Evolutionary conservation across 2,888 invertebrate genomes (phyloP), one percentile per base, ranked within the genome.

Genomic region (Leucophenga montana): DNA sequence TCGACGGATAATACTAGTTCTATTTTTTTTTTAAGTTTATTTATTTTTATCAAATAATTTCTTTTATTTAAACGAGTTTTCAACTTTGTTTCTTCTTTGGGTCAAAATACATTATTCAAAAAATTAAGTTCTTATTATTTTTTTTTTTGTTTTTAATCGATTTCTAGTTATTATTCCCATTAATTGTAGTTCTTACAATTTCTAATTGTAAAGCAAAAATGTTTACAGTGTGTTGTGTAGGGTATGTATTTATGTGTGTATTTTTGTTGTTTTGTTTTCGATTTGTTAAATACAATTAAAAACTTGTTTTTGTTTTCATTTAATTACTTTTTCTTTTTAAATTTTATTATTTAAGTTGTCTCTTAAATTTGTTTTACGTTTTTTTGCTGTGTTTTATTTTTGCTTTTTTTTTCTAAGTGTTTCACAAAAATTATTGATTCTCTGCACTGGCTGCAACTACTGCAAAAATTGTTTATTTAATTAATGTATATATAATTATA

Each of bases 61-160:
- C 20, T 46, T 46, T 18, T 22, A 20, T 64, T 59, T 59, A 59
- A 59, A 59, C 59, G 33, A 33, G 59, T 64, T 33, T 27, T 48
- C 46, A 46, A 27, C 46, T 62, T 46, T 68, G 18, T 74, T 71
- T 62, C 46, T 73, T 83, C 80, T 77, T 81, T 81, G 82, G 84
- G 74, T 83, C 84, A 76, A 83, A 83, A 83, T 82, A 82, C 80
- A 80, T 74, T 82, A 75, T 69, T 80, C 78, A 71, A 82, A 80
- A 79, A 75, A 77, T 75, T 71, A 74, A 72, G 54, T 73, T 78
- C 70, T 62, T 39, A 33, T 73, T 59, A 39, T 5, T 8, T n/a
- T 33, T 31, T 39, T n/a, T 64, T 64, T 81, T n/a, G n/a, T n/a
- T 73, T 73, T 70, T 66, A 73, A 77, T 70, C 69, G 71, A 11